Evolutionary conservation across 1,140 invertebrate genomes (phyloP).

Genomic region (Heliconius himera): DNA sequence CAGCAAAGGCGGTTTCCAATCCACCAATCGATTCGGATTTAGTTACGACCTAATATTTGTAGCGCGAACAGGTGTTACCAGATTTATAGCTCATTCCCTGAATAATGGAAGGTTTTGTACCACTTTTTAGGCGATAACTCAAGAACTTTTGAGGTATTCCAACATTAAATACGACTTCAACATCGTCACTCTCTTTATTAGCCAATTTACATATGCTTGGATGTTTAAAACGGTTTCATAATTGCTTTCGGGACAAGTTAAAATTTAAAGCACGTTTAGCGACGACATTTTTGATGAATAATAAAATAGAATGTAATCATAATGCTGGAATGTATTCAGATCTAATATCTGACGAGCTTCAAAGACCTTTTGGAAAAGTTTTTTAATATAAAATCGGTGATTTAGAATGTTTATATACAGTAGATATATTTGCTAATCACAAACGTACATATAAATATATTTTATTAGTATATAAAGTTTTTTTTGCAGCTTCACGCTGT

Average conservation of each 20-base stretch:
- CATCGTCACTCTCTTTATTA: conserved; percentile 23
- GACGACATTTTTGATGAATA: conserved; percentile 1
- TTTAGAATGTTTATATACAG: neutral
- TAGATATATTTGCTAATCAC: too few species aligned
- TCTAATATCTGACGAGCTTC: neutral
- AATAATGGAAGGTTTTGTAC: conserved; percentile 42
- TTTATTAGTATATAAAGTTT: too few species aligned
- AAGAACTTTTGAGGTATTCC: conserved; percentile 30
- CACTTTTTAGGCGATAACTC: conserved; percentile 41
- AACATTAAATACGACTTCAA: conserved; percentile 15
- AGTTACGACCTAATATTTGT: conserved; percentile 40
- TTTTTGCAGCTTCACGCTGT: too few species aligned
- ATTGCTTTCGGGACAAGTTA: conserved; percentile 12
- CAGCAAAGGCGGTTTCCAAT: conserved; percentile 1
- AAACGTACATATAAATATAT: too few species aligned
- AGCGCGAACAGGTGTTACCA: conserved; percentile 45
- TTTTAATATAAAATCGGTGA: neutral
- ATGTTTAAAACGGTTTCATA: conserved; percentile 14
- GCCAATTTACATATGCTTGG: conserved; percentile 27
- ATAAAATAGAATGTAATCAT: neutral
- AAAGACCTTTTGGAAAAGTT: neutral
- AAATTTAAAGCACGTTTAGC: conserved; percentile 9
- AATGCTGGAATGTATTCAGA: neutral
- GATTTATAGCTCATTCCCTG: conserved; percentile 44
- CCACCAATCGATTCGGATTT: conserved; percentile 19